Conservation (phyloP, 1,140 invertebrate species). For the Drosophila yakuba region DNA sequence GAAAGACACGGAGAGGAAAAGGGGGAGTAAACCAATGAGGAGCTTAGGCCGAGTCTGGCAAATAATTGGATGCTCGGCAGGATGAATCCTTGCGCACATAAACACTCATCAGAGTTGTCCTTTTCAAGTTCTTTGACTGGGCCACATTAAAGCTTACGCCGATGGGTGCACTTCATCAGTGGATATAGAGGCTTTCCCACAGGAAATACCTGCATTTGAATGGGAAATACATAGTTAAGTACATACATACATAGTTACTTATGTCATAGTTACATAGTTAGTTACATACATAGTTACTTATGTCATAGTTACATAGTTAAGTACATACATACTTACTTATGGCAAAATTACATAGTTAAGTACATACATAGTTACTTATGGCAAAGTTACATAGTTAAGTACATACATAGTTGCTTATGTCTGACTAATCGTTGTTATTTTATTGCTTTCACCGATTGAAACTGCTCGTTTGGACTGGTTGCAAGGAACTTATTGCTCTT, state of each 20-base stretch:
- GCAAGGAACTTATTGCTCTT: background rate
- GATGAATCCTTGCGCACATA: slow-evolving; percentile 39
- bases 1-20: background rate
- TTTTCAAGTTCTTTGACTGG: slow-evolving; percentile 43
- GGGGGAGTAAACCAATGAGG: slow-evolving; percentile 40
- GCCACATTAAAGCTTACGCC: slow-evolving; percentile 33
- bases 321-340: background rate
- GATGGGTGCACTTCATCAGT: slow-evolving; percentile 22
- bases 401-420: background rate
- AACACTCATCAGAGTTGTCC: slow-evolving; percentile 34
- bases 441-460: background rate
- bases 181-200: slow-evolving; percentile 1
- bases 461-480: background rate
- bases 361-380: background rate
- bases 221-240: slow-evolving; percentile 12
- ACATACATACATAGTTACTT: too few species aligned
- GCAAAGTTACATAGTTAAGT: too few species aligned
- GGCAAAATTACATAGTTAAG: too few species aligned
- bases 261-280: too few species aligned
- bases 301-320: background rate
- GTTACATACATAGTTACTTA: too few species aligned
- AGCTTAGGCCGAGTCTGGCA: slow-evolving; percentile 46
- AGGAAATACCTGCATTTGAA: slow-evolving; percentile 20
- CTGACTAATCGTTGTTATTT: slow-evolving; percentile 6
- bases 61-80: slow-evolving; percentile 43